These are phyloP conservation scores for Pachypanchax playfairii DNA, from an alignment of 2,113 vertebrate species.

Conservation along the genomic window DNA sequence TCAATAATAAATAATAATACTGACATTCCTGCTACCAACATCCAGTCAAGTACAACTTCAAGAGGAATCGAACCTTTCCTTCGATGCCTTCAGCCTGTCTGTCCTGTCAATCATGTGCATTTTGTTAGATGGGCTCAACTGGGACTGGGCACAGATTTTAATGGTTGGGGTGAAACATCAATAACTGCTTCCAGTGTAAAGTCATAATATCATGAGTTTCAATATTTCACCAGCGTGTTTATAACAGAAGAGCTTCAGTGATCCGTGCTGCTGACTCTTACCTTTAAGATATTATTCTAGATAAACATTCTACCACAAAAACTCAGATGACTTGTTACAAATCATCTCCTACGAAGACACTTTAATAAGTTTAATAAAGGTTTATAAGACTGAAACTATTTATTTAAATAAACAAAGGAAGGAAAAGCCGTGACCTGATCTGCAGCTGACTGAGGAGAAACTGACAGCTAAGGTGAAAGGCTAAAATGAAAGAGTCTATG, in stretches of 20 bases:
- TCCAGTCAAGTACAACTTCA: background rate
- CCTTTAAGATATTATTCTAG: constrained; percentile 1
- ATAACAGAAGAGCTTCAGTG: background rate
- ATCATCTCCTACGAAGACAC: background rate
- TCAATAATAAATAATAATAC: background rate
- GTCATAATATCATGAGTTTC: background rate
- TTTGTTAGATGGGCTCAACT: background rate
- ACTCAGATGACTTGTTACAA: background rate
- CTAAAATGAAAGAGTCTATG: constrained; percentile 47
- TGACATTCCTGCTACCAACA: background rate
- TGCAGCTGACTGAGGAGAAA: constrained; percentile 49
- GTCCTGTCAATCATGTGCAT: background rate
- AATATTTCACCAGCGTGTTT: background rate
- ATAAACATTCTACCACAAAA: background rate
- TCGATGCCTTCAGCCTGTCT: background rate
- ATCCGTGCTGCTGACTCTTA: background rate
- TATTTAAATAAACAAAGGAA: background rate
- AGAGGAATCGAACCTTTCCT: background rate
- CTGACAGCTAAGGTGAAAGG: constrained; percentile 53
- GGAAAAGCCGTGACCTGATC: constrained; percentile 15
- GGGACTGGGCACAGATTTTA: background rate
- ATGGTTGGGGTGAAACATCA: constrained; percentile 2
- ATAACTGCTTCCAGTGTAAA: background rate
- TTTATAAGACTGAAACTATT: background rate
- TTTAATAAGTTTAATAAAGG: background rate